Evolutionary conservation across 2,797 vertebrate genomes (phyloP).

Genomic region (Xenopus petersii): DNA sequence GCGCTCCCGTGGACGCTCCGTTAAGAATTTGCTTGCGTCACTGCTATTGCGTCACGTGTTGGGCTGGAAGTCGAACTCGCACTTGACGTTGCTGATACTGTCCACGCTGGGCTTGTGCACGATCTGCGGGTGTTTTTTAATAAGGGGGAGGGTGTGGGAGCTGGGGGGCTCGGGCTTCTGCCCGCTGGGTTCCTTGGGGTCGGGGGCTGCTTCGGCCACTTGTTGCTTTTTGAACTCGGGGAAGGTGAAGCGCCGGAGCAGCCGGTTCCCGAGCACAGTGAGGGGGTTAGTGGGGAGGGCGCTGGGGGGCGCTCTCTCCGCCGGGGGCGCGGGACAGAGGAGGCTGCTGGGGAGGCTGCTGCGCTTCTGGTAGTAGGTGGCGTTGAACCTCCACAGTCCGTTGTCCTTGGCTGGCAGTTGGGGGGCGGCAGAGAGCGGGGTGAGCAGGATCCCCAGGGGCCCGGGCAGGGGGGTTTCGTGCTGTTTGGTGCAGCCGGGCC

Average conservation of each 20-base stretch:
- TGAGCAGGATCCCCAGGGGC: slow-evolving; percentile 39
- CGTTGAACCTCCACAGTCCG: slow-evolving; percentile 53
- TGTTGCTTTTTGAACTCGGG: slow-evolving; percentile 61
- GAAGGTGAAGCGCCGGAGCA: slow-evolving; percentile 67
- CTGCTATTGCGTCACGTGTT: slow-evolving; percentile 3
- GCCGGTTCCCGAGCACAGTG: slow-evolving; percentile 60
- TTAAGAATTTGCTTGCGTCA: no score
- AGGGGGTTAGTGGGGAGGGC: slow-evolving; percentile 36
- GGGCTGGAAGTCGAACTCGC: slow-evolving; percentile 68
- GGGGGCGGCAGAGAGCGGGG: background rate
- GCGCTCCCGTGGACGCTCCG: no score
- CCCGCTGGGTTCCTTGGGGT: background rate
- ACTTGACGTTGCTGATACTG: slow-evolving; percentile 72
- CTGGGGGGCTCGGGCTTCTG: slow-evolving; percentile 54
- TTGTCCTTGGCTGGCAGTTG: slow-evolving; percentile 25
- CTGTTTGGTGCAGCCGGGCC: slow-evolving; percentile 13
- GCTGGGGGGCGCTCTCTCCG: slow-evolving; percentile 50
- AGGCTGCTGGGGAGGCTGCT: slow-evolving; percentile 61
- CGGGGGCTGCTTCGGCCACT: background rate
- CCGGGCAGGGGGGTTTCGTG: slow-evolving; percentile 34
- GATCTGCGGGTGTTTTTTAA: slow-evolving; percentile 59
- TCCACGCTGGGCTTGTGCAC: slow-evolving; percentile 67
- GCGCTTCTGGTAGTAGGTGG: slow-evolving; percentile 65
- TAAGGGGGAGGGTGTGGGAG: slow-evolving; percentile 61
- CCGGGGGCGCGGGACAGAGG: slow-evolving; percentile 55